Evolutionary conservation across 2,888 invertebrate genomes (phyloP), one percentile per base, ranked within the genome.

Genomic region (Synanthedon andrenaeformis): DNA sequence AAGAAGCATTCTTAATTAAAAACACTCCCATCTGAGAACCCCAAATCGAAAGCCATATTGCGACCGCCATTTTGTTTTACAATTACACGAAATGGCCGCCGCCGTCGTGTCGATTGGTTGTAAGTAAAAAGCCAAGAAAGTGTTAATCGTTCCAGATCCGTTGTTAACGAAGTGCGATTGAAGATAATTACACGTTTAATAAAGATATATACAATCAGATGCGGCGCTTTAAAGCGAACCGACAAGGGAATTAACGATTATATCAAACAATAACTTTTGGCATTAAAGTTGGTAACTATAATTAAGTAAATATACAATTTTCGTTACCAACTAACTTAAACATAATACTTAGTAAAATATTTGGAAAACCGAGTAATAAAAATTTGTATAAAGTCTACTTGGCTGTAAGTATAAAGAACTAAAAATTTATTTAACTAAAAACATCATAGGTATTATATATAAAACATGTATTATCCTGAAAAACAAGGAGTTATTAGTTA

Each of bases 141-240:
- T 77, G 76, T 72, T 82, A 81, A 82, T 77, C 76, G 74, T 72
- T 67, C 69, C 76, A 81, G 82, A 82, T 82, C 81, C 73, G 71
- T 66, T 68, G 72, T 67, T 82, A 80, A 77, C 75, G 71, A 77
- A 76, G 77, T 75, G 73, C 73, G 76, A 79, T 79, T 76, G 76
- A 64, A 69, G 65, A 69, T 82, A 82, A 85, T 84, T 77, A 69
- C 65, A 65, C 56, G 35, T 51, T 49, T 28, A n/a, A 2, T 17
- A 35, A 17, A 49, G 19, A 49, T 49, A 49, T 49, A 49, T 23
- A 49, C 23, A 23, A 10, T 49, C 45, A 13, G 45, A 45, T 45
- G 45, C 14, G 45, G 45, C 45, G 12, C 45, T n/a, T n/a, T 45
- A 45, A 45, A 14, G 45, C n/a, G 45, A 45, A 14, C 45, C 45